Base-by-base conservation (phyloP, 2,888 invertebrate species). In the Mimumesa dahlbomi region DNA sequence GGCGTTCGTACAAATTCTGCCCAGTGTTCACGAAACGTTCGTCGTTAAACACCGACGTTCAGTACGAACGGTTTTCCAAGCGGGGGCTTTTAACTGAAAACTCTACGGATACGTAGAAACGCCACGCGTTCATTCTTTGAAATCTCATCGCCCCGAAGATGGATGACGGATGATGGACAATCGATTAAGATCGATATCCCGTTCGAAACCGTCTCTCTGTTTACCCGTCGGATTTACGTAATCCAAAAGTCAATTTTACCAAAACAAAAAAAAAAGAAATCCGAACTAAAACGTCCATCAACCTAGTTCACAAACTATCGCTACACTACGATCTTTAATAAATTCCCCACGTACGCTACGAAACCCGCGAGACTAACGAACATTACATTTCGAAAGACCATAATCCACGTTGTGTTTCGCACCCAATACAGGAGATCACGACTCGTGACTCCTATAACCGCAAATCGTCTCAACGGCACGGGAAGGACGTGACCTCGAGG, bases 181-280 rank as follows among this genome's bases (percentile, higher is more conserved):
- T 80, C 78, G 62, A 86, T 86, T 84, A 74, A 85, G 86, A 86
- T 83, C 82, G 86, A 86, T 82, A 74, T 31, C 21, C 22, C 38
- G 22, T 49, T 22, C n/a, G n/a, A n/a, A 14, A 40, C 53, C 59
- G 67, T 75, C 64, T 34, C 14, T 69, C 53, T 74, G 62, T 74
- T 77, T 77, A 58, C 66, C 25, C 16, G 34, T 18, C 57, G 69
- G 45, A 57, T 53, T 42, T 46, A n/a, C n/a, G n/a, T n/a, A n/a
- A n/a, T n/a, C n/a, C n/a, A n/a, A n/a, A n/a, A n/a, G n/a, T n/a
- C n/a, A n/a, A n/a, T n/a, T n/a, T n/a, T n/a, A n/a, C n/a, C n/a
- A 45, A 54, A 43, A 38, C 29, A 29, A 29, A 29, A 6, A 29
- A 29, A 9, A 29, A 29, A 29, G 9, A 29, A 1, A 1, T 29